These are phyloP conservation scores for Cyprinodon diabolis DNA, from an alignment of 2,797 vertebrate genomes.

Conservation along the genomic window DNA sequence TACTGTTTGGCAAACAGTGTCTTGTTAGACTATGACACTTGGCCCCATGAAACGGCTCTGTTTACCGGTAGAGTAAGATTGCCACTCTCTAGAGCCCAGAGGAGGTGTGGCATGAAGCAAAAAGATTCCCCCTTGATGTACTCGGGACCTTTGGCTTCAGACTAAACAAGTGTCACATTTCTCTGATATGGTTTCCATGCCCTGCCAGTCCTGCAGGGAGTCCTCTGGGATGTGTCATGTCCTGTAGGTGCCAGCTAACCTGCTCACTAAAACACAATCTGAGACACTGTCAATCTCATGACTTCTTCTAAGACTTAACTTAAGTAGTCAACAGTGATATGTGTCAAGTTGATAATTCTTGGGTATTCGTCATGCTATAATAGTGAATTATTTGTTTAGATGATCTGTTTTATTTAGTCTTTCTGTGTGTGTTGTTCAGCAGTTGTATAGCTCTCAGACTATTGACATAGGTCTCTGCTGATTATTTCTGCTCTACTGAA, in stretches of 20 bases:
- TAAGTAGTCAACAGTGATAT: not conserved
- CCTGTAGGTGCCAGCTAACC: conserved; percentile 20
- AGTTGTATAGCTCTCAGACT: conserved; percentile 39
- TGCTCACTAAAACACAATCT: conserved; percentile 13
- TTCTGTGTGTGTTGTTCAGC: conserved; percentile 40
- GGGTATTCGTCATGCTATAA: conserved; percentile 1
- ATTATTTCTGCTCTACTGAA: conserved; percentile 69
- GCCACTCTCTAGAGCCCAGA: conserved; percentile 63
- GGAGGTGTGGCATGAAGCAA: conserved; percentile 27
- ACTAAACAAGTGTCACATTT: conserved; percentile 57
- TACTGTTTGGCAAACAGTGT: conserved; percentile 77
- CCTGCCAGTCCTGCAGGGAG: conserved; percentile 31
- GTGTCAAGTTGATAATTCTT: not conserved
- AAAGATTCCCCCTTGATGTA: conserved; percentile 44
- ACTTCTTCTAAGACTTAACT: conserved; percentile 5
- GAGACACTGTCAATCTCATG: not conserved
- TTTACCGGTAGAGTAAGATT: conserved; percentile 73
- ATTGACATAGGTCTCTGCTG: conserved; percentile 59
- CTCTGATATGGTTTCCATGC: conserved; percentile 48
- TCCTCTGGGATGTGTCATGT: conserved; percentile 34
- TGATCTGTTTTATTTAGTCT: conserved; percentile 51
- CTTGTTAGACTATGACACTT: conserved; percentile 74
- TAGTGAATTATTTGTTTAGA: conserved; percentile 16
- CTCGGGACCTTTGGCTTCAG: conserved; percentile 45
- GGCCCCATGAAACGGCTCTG: conserved; percentile 78